These are phyloP conservation scores for Patagioenas fasciata DNA, from an alignment of 2,113 vertebrate species.

Conservation along the genomic window DNA sequence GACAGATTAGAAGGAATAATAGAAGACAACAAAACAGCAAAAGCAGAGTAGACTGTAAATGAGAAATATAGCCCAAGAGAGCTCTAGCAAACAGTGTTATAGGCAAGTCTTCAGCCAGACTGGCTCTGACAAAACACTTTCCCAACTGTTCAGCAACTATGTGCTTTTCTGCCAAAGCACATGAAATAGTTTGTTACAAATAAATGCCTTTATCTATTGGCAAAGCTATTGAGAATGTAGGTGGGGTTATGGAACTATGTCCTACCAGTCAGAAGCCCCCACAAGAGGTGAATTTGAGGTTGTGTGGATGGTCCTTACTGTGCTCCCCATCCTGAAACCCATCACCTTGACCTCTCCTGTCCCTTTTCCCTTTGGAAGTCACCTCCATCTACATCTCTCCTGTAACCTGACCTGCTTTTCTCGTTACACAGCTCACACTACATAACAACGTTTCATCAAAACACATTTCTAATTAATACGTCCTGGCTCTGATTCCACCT, in stretches of 20 bases:
- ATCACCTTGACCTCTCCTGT: not conserved
- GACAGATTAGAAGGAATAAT: not conserved
- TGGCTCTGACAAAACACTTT: constrained; percentile 24
- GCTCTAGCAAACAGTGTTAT: not conserved
- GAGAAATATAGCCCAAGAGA: not conserved
- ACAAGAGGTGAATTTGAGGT: not conserved
- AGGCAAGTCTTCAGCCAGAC: not conserved
- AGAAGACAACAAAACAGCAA: not conserved
- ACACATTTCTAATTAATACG: not conserved
- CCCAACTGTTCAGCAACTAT: constrained; percentile 28
- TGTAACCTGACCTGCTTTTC: not conserved
- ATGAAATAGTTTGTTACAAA: not conserved
- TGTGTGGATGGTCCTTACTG: not conserved
- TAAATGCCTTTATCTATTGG: constrained; percentile 54
- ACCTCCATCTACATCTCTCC: not conserved
- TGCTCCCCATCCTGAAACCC: not conserved
- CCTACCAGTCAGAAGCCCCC: not conserved
- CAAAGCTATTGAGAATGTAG: constrained; percentile 35
- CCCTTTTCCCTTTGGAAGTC: not conserved
- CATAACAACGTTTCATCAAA: not conserved
- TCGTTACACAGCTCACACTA: not conserved
- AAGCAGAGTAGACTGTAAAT: not conserved
- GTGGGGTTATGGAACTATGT: not conserved
- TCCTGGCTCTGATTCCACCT: not conserved
- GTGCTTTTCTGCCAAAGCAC: constrained; percentile 39